These are phyloP conservation scores for Argopecten irradians DNA, from an alignment of 1,140 invertebrate genomes.

Conservation along the genomic window DNA sequence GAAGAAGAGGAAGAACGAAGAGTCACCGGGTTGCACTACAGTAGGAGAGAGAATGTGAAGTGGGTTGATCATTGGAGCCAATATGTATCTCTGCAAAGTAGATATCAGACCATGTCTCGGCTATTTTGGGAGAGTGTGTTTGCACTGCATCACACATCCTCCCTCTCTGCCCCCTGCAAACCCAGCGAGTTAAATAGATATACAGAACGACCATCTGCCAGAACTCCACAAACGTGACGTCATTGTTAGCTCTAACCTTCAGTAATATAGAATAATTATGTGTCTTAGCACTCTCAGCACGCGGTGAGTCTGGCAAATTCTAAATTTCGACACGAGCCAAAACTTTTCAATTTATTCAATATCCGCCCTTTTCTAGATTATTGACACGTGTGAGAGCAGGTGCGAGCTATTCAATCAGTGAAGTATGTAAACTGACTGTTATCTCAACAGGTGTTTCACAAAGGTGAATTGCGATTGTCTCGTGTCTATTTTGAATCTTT, in stretches of 20 bases:
- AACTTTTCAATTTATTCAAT: neutral
- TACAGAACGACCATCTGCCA: constrained; percentile 2
- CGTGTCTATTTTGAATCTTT: neutral
- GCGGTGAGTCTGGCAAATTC: neutral
- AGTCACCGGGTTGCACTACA: neutral
- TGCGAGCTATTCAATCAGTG: neutral
- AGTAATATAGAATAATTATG: neutral
- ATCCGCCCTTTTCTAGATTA: neutral
- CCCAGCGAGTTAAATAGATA: neutral
- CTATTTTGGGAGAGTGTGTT: neutral
- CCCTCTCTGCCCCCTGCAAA: neutral
- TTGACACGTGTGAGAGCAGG: neutral
- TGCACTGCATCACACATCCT: neutral
- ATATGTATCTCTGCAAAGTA: neutral
- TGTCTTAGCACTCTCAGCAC: neutral
- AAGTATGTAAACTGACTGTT: neutral
- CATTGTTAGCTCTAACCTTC: neutral
- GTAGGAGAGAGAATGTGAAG: neutral
- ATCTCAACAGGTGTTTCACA: neutral
- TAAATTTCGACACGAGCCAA: neutral
- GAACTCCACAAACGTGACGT: neutral
- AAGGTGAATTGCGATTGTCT: neutral
- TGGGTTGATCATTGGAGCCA: neutral
- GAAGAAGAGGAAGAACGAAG: neutral
- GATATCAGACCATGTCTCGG: constrained; percentile 7